A percentile compares a stretch with the other conserved stretches of the same genome.
These are phyloP conservation scores for Anastrepha ludens DNA, from an alignment of 1,140 invertebrate species.

Conservation along the genomic window DNA sequence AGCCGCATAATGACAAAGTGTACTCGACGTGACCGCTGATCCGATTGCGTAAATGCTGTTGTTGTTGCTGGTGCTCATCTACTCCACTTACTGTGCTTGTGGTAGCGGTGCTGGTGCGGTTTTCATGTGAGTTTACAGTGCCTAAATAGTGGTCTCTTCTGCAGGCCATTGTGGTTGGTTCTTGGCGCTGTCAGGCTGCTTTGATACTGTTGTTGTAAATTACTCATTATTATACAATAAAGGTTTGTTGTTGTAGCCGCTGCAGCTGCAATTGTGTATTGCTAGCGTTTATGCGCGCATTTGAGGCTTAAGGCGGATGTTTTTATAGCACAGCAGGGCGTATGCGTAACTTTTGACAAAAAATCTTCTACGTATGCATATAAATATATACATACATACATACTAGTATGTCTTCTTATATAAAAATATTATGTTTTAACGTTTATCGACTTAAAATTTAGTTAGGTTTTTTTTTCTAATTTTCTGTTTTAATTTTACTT, in stretches of 20 bases:
- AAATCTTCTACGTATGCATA: too few relatives aligned
- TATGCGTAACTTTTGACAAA: too few relatives aligned
- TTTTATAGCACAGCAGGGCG: too few relatives aligned
- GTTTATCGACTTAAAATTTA: too few relatives aligned
- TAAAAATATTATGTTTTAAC: too few relatives aligned
- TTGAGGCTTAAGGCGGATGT: too few relatives aligned
- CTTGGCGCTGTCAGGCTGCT: not conserved
- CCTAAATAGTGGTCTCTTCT: slow-evolving; percentile 34
- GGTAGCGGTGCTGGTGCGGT: not conserved
- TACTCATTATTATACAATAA: not conserved
- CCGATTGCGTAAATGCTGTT: slow-evolving; percentile 23
- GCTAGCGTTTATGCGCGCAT: too few relatives aligned
- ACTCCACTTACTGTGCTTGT: not conserved
- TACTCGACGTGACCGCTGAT: not conserved
- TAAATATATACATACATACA: too few relatives aligned
- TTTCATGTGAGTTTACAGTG: slow-evolving; percentile 19
- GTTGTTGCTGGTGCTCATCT: not conserved
- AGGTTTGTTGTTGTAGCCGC: not conserved
- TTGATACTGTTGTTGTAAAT: not conserved
- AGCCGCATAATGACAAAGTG: not conserved
- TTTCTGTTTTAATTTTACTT: too few relatives aligned
- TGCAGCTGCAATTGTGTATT: too few relatives aligned
- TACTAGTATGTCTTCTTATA: too few relatives aligned
- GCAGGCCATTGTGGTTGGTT: slow-evolving; percentile 26
- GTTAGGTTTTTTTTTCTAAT: too few relatives aligned